Percentiles rank a stretch among this genome's conserved stretches.
Conservation (phyloP, 2,797 vertebrate genomes). For the Smutsia temminckii region DNA sequence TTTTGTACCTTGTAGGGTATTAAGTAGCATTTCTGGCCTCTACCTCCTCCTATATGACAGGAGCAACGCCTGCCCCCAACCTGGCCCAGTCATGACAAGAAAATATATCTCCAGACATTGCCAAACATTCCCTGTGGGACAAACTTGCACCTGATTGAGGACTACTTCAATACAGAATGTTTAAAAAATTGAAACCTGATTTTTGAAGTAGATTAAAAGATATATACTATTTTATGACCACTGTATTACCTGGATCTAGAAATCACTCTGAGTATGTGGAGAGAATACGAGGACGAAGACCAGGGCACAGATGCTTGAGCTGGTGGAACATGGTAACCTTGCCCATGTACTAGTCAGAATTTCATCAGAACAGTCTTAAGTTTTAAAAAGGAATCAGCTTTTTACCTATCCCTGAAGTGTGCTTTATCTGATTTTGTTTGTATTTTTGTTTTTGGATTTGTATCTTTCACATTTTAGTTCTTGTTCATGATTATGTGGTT, state of each 20-base stretch:
- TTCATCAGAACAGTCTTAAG: background rate
- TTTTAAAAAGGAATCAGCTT: background rate
- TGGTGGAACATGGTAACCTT: background rate
- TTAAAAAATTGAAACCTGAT: background rate
- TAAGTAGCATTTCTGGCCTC: background rate
- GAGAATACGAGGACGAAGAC: background rate
- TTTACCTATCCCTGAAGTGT: background rate
- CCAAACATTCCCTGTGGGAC: background rate
- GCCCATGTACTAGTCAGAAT: background rate
- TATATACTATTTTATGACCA: background rate
- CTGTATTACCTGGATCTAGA: background rate
- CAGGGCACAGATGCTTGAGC: background rate
- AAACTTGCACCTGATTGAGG: background rate
- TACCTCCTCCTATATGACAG: background rate
- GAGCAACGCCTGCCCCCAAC: background rate
- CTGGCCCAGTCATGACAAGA: background rate
- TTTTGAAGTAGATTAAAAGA: background rate
- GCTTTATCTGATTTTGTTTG: background rate
- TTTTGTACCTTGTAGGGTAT: background rate
- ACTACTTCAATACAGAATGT: background rate
- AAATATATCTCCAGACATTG: background rate
- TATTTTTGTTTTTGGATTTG: background rate
- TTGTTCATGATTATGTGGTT: background rate
- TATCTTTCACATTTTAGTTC: background rate
- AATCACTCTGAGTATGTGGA: background rate